These are phyloP conservation scores for Spilogale gracilis DNA, from an alignment of 2,113 vertebrate species.

Conservation along the genomic window DNA sequence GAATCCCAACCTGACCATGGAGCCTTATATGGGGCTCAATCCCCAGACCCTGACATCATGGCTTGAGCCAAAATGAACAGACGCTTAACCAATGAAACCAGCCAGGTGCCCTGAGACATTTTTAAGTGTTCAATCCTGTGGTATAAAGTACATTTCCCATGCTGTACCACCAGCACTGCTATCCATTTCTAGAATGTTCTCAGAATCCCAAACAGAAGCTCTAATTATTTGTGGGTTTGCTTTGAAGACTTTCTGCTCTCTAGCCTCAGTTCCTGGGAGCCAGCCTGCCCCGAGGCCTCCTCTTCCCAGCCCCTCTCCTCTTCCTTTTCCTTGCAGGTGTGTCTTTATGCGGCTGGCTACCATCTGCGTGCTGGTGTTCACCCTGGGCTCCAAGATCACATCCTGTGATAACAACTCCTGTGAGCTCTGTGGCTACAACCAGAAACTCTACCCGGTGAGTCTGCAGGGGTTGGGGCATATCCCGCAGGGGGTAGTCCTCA, in stretches of 20 bases:
- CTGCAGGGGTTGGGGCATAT: rapidly evolving
- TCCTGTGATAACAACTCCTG: slow-evolving; percentile 86
- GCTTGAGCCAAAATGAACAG: background rate
- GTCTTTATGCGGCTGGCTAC: slow-evolving; percentile 96
- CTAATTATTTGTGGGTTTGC: background rate
- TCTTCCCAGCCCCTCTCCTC: background rate
- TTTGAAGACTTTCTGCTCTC: background rate
- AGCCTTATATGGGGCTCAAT: background rate
- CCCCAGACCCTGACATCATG: background rate
- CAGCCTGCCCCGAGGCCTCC: background rate
- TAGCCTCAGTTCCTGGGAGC: background rate
- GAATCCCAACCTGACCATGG: background rate
- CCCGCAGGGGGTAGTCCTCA: background rate
- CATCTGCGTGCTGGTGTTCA: slow-evolving; percentile 94
- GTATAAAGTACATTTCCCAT: background rate
- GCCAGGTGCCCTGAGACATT: background rate
- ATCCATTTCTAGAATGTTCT: background rate
- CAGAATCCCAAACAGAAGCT: background rate
- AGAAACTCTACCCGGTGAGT: slow-evolving; percentile 93
- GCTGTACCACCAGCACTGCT: no score
- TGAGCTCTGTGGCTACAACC: slow-evolving; percentile 94
- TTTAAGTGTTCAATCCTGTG: background rate
- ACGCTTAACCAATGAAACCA: no score
- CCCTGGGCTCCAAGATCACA: slow-evolving; percentile 94
- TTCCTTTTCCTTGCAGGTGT: slow-evolving; percentile 88